A percentile compares a stretch with the other conserved stretches of the same genome.
Conservation (phyloP, 2,113 vertebrate genomes). For the Alethe castanea region DNA sequence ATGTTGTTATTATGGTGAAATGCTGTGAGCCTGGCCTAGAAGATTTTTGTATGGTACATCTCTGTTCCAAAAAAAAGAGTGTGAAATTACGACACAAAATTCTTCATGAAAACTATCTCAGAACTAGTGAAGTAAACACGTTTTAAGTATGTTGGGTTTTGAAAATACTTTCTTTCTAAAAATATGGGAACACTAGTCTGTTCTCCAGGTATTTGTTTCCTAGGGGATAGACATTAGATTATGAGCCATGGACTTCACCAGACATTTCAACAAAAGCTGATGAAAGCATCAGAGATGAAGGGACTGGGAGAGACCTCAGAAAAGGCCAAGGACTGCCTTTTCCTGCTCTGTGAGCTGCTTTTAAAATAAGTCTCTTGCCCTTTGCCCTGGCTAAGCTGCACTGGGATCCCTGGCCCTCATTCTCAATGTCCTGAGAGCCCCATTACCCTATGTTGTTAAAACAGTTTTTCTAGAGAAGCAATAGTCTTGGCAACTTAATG, state of each 20-base stretch:
- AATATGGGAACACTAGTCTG: not conserved
- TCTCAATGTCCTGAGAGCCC: not conserved
- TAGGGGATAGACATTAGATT: accelerated
- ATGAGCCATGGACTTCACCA: not conserved
- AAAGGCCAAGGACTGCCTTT: not conserved
- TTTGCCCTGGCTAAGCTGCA: not conserved
- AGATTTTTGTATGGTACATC: not conserved
- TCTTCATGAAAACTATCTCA: not conserved
- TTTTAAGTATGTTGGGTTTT: not conserved
- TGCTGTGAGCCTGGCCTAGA: not conserved
- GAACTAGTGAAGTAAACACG: not conserved
- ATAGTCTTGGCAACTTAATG: not conserved
- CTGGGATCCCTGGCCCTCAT: accelerated
- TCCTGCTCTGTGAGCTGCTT: not conserved
- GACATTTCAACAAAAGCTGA: not conserved
- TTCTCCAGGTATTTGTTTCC: not conserved
- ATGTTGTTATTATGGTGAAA: not conserved
- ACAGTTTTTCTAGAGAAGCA: not conserved
- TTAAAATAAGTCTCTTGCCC: not conserved
- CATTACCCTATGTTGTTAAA: not conserved
- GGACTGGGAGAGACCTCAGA: not conserved
- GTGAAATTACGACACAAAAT: not conserved
- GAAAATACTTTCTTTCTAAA: not conserved
- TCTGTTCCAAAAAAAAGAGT: not conserved
- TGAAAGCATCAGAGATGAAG: not conserved